phyloP scores from a whole-genome alignment of 2,113 vertebrate genomes.

The Oncorhynchus gorbuscha region DNA sequence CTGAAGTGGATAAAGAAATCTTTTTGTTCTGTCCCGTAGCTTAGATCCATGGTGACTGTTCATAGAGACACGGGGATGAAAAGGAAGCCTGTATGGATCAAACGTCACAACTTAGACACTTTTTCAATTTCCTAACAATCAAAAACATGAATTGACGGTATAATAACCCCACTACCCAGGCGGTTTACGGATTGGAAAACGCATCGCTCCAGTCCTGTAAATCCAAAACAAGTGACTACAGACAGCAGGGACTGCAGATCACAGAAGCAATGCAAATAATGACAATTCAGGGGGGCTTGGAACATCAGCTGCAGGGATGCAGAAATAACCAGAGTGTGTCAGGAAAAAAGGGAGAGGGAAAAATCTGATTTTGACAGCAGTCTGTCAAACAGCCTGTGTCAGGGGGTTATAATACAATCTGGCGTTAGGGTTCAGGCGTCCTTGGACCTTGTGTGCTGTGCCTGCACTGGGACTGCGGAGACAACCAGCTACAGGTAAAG shows the following conservation, averaged over 20 bases:
- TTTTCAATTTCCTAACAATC: neutral
- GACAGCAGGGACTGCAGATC: conserved; percentile 43
- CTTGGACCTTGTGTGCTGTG: conserved; percentile 14
- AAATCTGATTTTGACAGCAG: conserved; percentile 34
- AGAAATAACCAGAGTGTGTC: conserved; percentile 17
- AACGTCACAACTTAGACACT: neutral
- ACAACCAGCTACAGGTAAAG: conserved; percentile 32
- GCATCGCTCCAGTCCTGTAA: conserved; percentile 52
- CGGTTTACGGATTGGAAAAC: conserved; percentile 37
- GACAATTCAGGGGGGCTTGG: conserved; percentile 61
- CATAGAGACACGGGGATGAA: neutral
- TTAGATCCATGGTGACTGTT: neutral
- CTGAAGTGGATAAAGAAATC: conserved; percentile 56
- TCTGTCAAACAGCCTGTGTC: neutral
- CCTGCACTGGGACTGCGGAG: neutral
- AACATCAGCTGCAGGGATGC: conserved; percentile 33
- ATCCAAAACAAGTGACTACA: conserved; percentile 39
- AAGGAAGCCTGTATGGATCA: neutral
- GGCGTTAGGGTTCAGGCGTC: neutral
- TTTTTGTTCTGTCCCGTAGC: conserved; percentile 52
- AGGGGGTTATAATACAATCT: conserved; percentile 31
- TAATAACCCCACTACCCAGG: conserved; percentile 32
- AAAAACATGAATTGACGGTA: neutral
- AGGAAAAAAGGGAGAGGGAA: neutral
- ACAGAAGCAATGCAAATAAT: conserved; percentile 65